Evolutionary conservation across 2,888 invertebrate species (phyloP).

Genomic region (Ormia ochracea): DNA sequence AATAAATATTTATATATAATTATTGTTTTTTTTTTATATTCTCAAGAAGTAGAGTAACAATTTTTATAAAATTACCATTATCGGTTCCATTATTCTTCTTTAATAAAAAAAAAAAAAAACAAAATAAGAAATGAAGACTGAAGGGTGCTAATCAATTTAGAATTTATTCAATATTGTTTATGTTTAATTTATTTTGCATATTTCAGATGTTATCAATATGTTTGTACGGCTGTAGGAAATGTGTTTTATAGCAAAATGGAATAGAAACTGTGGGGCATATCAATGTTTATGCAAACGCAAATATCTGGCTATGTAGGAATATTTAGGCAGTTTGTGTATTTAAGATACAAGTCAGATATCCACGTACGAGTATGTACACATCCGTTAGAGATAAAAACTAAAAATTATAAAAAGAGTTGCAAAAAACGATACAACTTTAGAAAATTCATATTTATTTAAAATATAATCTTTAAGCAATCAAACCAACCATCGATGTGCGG

Average conservation of each 20-base stretch:
- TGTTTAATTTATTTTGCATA: conserved; percentile 28
- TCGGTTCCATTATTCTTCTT: neutral
- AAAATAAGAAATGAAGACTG: too few species aligned
- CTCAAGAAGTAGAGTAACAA: neutral
- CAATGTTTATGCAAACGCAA: neutral
- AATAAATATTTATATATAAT: too few species aligned
- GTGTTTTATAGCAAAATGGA: neutral
- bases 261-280: neutral
- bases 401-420: conserved; percentile 3
- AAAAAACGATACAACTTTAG: conserved; percentile 24
- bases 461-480: conserved; percentile 43
- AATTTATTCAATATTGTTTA: conserved; percentile 6
- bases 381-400: conserved; percentile 59
- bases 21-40: neutral
- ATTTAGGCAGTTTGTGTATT: conserved; percentile 13
- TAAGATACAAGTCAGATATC: conserved; percentile 47
- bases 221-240: neutral
- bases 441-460: conserved; percentile 54
- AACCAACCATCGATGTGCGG: conserved; percentile 32
- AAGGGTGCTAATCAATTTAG: neutral
- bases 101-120: neutral
- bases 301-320: neutral
- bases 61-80: neutral
- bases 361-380: conserved; percentile 62
- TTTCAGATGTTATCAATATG: neutral